These are phyloP conservation scores for Osmerus eperlanus DNA, from an alignment of 2,113 vertebrate genomes.

Conservation along the genomic window DNA sequence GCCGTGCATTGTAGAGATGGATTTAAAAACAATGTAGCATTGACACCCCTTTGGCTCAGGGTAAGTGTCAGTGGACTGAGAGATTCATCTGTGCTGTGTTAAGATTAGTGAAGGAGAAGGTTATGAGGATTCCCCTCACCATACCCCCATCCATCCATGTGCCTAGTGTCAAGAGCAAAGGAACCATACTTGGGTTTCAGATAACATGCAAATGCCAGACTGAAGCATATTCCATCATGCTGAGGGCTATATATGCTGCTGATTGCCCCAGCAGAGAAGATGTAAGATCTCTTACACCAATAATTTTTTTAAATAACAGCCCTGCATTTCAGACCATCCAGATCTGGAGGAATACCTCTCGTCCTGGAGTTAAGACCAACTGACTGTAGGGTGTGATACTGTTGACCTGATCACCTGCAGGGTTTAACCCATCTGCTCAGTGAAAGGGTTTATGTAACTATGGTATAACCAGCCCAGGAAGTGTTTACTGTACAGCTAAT, in stretches of 20 bases:
- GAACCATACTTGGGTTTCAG: neutral
- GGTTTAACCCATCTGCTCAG: neutral
- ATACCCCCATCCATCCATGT: conserved; percentile 8
- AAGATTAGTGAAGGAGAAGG: conserved; percentile 10
- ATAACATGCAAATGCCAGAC: neutral
- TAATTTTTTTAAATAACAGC: too few relatives aligned
- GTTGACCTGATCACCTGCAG: neutral
- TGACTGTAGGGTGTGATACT: neutral
- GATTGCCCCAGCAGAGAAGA: too few relatives aligned
- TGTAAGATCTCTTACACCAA: too few relatives aligned
- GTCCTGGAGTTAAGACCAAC: too few relatives aligned
- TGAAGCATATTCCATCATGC: too few relatives aligned
- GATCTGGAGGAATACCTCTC: too few relatives aligned
- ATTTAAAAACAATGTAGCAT: too few relatives aligned
- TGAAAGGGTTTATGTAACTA: neutral
- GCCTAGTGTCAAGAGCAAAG: conserved; percentile 14
- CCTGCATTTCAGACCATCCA: too few relatives aligned
- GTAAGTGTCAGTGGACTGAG: neutral
- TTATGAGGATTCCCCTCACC: conserved; percentile 23
- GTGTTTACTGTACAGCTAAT: neutral
- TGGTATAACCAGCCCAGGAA: neutral
- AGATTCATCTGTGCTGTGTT: neutral
- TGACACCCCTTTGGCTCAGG: too few relatives aligned
- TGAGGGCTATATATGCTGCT: too few relatives aligned
- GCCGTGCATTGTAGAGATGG: too few relatives aligned